Percentiles rank a stretch among this genome's conserved stretches.
Conservation (phyloP, 2,888 invertebrate species). For the Amphipoea lucens region DNA sequence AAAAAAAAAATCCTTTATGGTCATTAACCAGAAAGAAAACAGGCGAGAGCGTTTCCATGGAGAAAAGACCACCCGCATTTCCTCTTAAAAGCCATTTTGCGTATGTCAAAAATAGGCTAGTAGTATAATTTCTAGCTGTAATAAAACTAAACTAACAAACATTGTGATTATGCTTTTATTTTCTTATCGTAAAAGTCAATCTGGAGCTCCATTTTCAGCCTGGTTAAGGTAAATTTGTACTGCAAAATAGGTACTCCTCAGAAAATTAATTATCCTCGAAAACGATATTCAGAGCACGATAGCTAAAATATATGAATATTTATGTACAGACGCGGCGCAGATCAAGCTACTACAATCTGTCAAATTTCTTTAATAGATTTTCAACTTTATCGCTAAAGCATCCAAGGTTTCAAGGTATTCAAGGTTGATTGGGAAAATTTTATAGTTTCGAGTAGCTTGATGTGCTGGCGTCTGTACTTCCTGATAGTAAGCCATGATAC, state of each 20-base stretch:
- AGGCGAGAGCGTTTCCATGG: too few species aligned
- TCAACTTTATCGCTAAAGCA: too few species aligned
- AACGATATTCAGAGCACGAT: slow-evolving; percentile 22
- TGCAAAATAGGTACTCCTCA: background rate
- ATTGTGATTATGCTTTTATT: background rate
- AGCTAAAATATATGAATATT: slow-evolving; percentile 21
- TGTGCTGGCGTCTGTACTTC: background rate
- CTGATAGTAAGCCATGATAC: background rate
- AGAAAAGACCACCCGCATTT: too few species aligned
- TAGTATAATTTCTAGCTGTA: background rate
- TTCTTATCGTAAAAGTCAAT: background rate
- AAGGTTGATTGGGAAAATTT: too few species aligned
- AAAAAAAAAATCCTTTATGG: too few species aligned
- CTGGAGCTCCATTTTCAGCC: background rate
- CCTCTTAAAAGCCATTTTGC: background rate
- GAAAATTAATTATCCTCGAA: slow-evolving; percentile 14
- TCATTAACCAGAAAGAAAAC: too few species aligned
- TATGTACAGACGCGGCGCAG: background rate
- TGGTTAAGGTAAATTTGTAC: slow-evolving; percentile 5
- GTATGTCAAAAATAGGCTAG: background rate
- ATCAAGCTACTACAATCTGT: background rate
- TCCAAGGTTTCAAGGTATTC: too few species aligned
- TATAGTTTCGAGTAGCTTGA: too few species aligned
- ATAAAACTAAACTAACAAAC: too few species aligned
- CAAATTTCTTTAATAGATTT: too few species aligned